Evolutionary conservation across 2,113 vertebrate species (phyloP).

Genomic region (Acrocephalus kingi): DNA sequence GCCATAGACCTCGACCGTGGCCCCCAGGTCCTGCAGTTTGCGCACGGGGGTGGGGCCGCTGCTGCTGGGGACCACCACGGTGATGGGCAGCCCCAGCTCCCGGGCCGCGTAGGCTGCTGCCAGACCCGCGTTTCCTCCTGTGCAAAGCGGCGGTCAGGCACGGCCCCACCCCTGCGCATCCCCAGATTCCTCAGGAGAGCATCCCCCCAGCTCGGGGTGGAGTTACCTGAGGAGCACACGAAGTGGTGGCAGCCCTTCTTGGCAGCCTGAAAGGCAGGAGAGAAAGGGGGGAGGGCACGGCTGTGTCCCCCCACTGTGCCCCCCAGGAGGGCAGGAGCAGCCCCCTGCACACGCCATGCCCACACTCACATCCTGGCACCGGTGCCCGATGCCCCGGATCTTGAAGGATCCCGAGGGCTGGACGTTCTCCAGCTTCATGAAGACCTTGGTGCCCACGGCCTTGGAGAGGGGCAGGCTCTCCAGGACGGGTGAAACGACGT

Average conservation of each 20-base stretch:
- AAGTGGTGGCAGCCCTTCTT: conserved; percentile 79
- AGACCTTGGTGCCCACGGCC: conserved; percentile 75
- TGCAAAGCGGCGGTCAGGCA: accelerated
- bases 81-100: conserved; percentile 82
- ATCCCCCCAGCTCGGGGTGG: background rate
- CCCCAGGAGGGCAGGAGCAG: accelerated
- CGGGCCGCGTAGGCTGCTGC: conserved; percentile 81
- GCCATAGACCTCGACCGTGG: conserved; percentile 80
- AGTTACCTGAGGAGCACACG: conserved; percentile 89
- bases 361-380: conserved; percentile 82
- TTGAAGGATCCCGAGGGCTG: conserved; percentile 92
- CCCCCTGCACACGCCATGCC: accelerated
- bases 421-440: conserved; percentile 88
- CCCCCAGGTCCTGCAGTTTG: conserved; percentile 80
- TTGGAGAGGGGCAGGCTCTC: conserved; percentile 83
- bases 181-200: background rate
- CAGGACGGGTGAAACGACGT: conserved; percentile 80
- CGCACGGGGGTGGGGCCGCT: conserved; percentile 69
- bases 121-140: conserved; percentile 90
- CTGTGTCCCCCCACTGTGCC: accelerated
- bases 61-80: conserved; percentile 83
- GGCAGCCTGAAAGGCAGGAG: conserved; percentile 74
- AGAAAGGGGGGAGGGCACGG: background rate
- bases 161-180: accelerated
- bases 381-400: conserved; percentile 89